phyloP scores from a whole-genome alignment of 1,140 invertebrate species.

The Drosophila sulfurigaster region DNA sequence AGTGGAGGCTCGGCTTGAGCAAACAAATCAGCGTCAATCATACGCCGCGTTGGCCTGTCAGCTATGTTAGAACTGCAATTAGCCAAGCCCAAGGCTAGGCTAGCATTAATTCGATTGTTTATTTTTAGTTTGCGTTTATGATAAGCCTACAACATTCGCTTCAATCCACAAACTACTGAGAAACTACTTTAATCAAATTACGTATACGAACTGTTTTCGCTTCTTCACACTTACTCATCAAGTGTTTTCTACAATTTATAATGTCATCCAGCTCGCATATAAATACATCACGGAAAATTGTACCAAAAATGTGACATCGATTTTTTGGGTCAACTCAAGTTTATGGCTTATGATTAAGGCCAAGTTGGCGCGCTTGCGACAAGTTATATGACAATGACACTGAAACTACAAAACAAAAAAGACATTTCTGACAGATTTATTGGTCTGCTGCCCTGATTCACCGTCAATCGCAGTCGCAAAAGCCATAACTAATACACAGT shows the following conservation, averaged over 20 bases:
- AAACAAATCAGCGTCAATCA: constrained; percentile 80
- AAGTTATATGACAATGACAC: constrained; percentile 7
- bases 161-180: too few relatives aligned
- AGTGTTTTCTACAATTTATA: neutral
- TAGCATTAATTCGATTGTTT: neutral
- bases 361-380: constrained; percentile 1
- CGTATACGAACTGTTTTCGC: too few relatives aligned
- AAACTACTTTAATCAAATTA: too few relatives aligned
- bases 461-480: constrained; percentile 29
- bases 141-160: neutral
- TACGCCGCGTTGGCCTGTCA: constrained; percentile 64
- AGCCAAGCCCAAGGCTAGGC: constrained; percentile 42
- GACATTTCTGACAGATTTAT: constrained; percentile 33
- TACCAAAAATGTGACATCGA: constrained; percentile 3
- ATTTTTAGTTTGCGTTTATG: constrained; percentile 1
- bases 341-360: constrained; percentile 17
- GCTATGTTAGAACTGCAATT: constrained; percentile 53
- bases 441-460: constrained; percentile 11
- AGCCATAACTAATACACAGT: constrained; percentile 15
- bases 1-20: constrained; percentile 30
- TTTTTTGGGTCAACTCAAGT: constrained; percentile 3
- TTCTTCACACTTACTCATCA: neutral
- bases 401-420: constrained; percentile 1
- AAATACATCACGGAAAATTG: constrained; percentile 5
- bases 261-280: neutral